Base-by-base conservation (phyloP, 2,888 invertebrate genomes). In the Trissolcus brochymenae region DNA sequence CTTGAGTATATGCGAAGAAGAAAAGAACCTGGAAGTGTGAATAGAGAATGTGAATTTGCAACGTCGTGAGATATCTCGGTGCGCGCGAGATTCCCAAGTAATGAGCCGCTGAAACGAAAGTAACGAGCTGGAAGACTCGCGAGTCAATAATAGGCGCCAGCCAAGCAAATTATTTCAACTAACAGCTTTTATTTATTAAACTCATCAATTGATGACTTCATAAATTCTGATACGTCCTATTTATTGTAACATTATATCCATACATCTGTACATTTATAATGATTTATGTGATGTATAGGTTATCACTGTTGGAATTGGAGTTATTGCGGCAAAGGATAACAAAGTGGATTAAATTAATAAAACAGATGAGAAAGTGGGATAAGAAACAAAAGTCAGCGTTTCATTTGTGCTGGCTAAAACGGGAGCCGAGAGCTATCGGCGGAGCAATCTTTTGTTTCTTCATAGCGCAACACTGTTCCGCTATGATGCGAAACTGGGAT, bases 371-470 rank as follows among this genome's bases (percentile, higher is more conserved):
- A 71, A 71, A 64, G 64, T 64, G 40, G 62, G 62, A 62, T 62
- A 62, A 46, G 46, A 14, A 11, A 46, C 46, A 16, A 46, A 46
- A 4, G 16, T 46, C 16, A n/a, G 16, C 35, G 76, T 59, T 53
- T 62, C 61, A 66, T 74, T 71, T 67, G 54, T 64, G 61, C 49
- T 60, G 54, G 51, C 46, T 68, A 41, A 59, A 70, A 60, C 73
- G 72, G 70, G 65, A 68, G 75, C 56, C 50, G 50, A 61, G 35
- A 11, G 50, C 61, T 79, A 79, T 79, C 79, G 51, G 54, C 56
- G 13, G 51, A 66, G 68, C 62, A 60, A 79, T 74, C 79, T 73
- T 73, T 79, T 65, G 70, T 79, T 79, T 76, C 76, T 73, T 79
- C 73, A 64, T 76, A 70, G 79, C 70, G 66, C 55, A 66, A 59